phyloP scores from a whole-genome alignment of 2,888 invertebrate genomes.

The Cinara cedri region DNA sequence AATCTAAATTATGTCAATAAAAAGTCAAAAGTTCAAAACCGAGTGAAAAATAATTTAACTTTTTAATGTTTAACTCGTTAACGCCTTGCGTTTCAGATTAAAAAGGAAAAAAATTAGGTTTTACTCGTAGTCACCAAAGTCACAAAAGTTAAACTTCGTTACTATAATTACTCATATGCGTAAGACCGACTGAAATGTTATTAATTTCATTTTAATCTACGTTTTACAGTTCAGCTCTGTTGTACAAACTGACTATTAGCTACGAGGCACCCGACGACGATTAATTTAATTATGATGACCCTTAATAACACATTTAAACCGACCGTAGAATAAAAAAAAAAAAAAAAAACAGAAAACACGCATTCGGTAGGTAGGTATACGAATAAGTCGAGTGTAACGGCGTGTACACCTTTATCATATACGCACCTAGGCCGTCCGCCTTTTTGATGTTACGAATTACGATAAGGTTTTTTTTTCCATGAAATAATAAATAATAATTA shows the following conservation, averaged over 20 bases:
- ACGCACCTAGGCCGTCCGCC: constrained; percentile 32
- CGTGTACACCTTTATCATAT: constrained; percentile 21
- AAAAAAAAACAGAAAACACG: constrained; percentile 2
- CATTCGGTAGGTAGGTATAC: neutral
- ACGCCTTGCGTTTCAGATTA: no score
- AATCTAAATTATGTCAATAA: no score
- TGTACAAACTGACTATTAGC: neutral
- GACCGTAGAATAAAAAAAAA: neutral
- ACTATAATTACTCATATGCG: neutral
- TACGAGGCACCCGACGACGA: no score
- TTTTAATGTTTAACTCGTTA: no score
- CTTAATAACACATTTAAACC: neutral
- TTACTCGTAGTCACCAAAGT: no score
- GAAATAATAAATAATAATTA: constrained; percentile 35
- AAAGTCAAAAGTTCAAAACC: no score
- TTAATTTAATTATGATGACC: constrained; percentile 17
- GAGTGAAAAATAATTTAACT: no score
- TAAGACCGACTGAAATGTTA: neutral
- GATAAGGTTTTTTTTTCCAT: neutral
- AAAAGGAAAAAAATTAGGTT: no score
- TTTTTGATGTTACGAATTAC: constrained; percentile 33
- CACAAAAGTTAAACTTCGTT: no score
- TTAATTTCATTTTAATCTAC: neutral
- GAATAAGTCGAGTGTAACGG: neutral
- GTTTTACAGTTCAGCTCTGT: neutral